Percentiles rank a stretch among this genome's conserved stretches.
phyloP scores from a whole-genome alignment of 23 tunicate species.

The Oikopleura albicans region DNA sequence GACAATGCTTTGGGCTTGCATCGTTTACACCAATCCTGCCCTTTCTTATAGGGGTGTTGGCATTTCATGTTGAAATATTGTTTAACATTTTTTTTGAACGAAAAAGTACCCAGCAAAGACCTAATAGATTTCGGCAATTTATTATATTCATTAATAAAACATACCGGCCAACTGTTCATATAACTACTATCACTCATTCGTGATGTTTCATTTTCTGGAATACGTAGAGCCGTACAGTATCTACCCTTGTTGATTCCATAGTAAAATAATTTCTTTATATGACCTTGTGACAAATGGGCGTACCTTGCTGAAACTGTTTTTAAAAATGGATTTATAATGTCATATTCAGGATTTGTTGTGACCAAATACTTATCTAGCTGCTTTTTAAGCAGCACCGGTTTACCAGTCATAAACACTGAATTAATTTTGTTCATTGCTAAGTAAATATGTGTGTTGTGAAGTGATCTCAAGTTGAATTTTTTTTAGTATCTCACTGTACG shows the following conservation, averaged over 20 bases:
- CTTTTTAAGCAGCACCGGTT: not conserved
- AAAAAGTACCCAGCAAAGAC: not conserved
- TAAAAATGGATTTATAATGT: not conserved
- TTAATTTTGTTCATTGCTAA: not conserved
- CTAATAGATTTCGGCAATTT: not conserved
- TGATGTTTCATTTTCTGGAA: not conserved
- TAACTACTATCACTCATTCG: not conserved
- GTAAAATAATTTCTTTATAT: not conserved
- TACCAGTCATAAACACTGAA: not conserved
- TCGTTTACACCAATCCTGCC: not conserved
- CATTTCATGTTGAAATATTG: not conserved
- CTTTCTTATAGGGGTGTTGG: not conserved
- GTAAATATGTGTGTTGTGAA: not conserved
- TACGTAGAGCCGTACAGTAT: not conserved
- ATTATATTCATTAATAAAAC: not conserved
- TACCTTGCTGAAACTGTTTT: not conserved
- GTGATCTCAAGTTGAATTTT: not conserved
- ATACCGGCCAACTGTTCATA: not conserved
- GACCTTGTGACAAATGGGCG: not conserved
- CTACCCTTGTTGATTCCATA: not conserved
- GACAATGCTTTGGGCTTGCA: not conserved
- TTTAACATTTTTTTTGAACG: not conserved
- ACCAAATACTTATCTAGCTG: not conserved
- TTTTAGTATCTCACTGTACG: not conserved
- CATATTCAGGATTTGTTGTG: too few species aligned